phyloP scores from a whole-genome alignment of 2,113 vertebrate genomes.

The Zosterops lateralis region DNA sequence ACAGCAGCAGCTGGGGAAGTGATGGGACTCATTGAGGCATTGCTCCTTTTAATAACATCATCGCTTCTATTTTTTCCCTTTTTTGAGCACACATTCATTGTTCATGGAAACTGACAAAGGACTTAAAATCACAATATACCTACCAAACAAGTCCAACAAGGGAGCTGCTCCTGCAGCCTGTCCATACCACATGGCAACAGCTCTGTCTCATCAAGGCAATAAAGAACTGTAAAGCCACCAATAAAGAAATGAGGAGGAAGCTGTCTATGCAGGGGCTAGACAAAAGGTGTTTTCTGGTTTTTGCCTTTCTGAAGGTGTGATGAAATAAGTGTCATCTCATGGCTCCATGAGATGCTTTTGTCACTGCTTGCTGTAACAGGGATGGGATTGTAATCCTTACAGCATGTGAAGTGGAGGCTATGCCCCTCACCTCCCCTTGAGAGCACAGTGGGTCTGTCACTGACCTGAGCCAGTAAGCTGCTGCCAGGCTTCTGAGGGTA shows the following conservation, averaged over 20 bases:
- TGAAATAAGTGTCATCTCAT: background rate
- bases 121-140: background rate
- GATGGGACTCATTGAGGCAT: background rate
- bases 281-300: background rate
- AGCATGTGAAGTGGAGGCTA: background rate
- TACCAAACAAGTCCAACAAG: background rate
- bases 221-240: background rate
- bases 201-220: background rate
- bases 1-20: constrained; percentile 21
- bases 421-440: background rate
- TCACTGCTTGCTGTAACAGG: background rate
- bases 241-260: background rate
- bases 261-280: background rate
- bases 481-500: background rate
- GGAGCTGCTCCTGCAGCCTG: background rate
- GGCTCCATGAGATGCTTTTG: background rate
- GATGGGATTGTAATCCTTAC: background rate
- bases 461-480: background rate
- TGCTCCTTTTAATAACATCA: background rate
- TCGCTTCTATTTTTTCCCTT: background rate
- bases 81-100: background rate
- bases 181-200: background rate
- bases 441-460: background rate
- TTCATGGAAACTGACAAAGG: background rate
- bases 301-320: background rate